Evolutionary conservation across 2,113 vertebrate species (phyloP).

Genomic region (Microtus richardsoni): DNA sequence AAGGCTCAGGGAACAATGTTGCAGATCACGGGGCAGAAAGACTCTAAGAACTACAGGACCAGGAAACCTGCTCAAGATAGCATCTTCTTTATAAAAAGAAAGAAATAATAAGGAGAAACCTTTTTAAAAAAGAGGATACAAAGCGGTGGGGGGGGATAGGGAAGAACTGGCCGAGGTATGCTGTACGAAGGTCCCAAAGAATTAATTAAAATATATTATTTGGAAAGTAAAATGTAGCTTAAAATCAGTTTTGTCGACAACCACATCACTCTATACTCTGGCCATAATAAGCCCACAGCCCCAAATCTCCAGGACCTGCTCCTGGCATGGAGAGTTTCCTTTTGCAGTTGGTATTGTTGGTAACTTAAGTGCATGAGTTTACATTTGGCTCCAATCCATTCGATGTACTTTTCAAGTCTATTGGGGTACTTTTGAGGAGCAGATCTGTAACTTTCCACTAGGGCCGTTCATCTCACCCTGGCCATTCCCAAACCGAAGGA

Average conservation of each 20-base stretch:
- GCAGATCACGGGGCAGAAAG: too few species aligned
- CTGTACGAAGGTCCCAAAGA: background rate
- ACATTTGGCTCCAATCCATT: constrained; percentile 26
- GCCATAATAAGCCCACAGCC: background rate
- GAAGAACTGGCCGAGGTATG: background rate
- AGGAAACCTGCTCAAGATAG: too few species aligned
- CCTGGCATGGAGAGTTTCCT: background rate
- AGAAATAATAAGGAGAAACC: too few species aligned
- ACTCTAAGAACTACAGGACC: background rate
- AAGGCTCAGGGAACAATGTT: background rate
- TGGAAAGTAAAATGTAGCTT: background rate
- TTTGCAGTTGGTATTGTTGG: constrained; percentile 9
- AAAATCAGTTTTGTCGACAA: background rate
- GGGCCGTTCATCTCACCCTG: constrained; percentile 5
- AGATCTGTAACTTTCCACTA: constrained; percentile 47
- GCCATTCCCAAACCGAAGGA: background rate
- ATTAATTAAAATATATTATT: background rate
- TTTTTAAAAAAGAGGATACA: background rate
- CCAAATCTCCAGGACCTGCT: background rate
- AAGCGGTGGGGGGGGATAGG: background rate
- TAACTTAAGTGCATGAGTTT: constrained; percentile 22
- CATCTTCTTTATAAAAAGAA: too few species aligned
- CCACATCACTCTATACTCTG: background rate
- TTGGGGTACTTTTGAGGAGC: constrained; percentile 3
- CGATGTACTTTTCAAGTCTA: background rate